phyloP scores from a whole-genome alignment of 2,113 vertebrate genomes.

The Amphiprion percula region DNA sequence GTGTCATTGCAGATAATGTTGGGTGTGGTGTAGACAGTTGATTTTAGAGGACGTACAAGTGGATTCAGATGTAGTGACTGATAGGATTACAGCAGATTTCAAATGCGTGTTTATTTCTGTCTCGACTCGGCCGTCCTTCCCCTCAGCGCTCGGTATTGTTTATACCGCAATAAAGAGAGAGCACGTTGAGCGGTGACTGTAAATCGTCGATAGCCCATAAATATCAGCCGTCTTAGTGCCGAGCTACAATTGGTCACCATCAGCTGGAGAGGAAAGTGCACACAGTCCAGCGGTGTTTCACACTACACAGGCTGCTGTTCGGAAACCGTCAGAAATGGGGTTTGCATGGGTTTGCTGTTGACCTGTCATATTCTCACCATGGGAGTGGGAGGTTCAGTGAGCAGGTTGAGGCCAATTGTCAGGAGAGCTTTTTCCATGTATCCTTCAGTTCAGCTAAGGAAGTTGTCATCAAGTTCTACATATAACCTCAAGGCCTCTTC shows the following conservation, averaged over 20 bases:
- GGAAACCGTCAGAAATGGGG: slow-evolving; percentile 33
- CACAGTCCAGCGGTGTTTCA: slow-evolving; percentile 19
- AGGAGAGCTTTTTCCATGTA: slow-evolving; percentile 49
- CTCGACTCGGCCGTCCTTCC: slow-evolving; percentile 46
- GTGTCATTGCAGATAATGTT: slow-evolving; percentile 63
- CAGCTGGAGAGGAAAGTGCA: slow-evolving; percentile 22
- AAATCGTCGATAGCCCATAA: slow-evolving; percentile 68
- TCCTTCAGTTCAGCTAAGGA: slow-evolving; percentile 25
- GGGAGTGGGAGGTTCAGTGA: slow-evolving; percentile 48
- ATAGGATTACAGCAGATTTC: slow-evolving; percentile 48
- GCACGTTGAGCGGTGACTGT: slow-evolving; percentile 53
- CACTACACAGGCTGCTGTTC: slow-evolving; percentile 7
- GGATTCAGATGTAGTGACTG: slow-evolving; percentile 52
- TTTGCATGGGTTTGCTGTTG: slow-evolving; percentile 25
- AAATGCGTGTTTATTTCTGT: slow-evolving; percentile 54
- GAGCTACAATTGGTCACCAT: slow-evolving; percentile 35
- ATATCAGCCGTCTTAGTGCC: slow-evolving; percentile 50
- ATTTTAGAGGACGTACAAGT: slow-evolving; percentile 59
- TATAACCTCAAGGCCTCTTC: slow-evolving; percentile 52
- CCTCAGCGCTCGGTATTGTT: slow-evolving; percentile 50
- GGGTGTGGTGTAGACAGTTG: slow-evolving; percentile 7
- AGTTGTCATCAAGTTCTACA: slow-evolving; percentile 46
- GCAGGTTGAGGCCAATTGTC: slow-evolving; percentile 58
- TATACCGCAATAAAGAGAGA: slow-evolving; percentile 59
- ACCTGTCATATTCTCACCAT: slow-evolving; percentile 17